These are phyloP conservation scores for Lydus trimaculatus DNA, from an alignment of 2,888 invertebrate species.

Conservation along the genomic window DNA sequence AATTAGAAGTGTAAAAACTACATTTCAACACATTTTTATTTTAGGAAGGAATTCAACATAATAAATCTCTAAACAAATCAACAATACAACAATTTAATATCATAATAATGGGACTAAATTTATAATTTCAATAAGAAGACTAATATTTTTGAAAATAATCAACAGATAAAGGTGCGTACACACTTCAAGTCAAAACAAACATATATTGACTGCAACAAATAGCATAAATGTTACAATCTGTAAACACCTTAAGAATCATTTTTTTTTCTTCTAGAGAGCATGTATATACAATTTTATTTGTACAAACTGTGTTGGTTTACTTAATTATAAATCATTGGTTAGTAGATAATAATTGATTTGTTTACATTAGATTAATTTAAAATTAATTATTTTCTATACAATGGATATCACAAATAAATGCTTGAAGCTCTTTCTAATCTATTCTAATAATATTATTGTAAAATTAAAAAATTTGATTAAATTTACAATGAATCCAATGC, in stretches of 20 bases:
- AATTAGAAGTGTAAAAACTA: not conserved
- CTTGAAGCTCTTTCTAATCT: slow-evolving; percentile 15
- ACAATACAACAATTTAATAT: not conserved
- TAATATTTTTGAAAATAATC: not conserved
- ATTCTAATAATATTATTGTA: not conserved
- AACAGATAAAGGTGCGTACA: not conserved
- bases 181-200: no score
- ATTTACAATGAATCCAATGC: slow-evolving; percentile 66
- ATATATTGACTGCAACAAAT: no score
- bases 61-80: not conserved
- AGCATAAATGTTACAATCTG: no score
- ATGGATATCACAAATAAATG: slow-evolving; percentile 23
- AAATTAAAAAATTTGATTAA: slow-evolving; percentile 21
- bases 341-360: no score
- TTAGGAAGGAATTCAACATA: not conserved
- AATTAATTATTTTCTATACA: not conserved
- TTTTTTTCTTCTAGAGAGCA: not conserved
- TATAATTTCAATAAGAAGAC: not conserved
- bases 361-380: not conserved
- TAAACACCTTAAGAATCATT: no score
- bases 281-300: not conserved
- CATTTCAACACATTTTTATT: not conserved
- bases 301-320: no score
- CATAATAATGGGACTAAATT: not conserved
- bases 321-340: no score